phyloP scores from a whole-genome alignment of 1,140 invertebrate genomes.

The Hermetia illucens region DNA sequence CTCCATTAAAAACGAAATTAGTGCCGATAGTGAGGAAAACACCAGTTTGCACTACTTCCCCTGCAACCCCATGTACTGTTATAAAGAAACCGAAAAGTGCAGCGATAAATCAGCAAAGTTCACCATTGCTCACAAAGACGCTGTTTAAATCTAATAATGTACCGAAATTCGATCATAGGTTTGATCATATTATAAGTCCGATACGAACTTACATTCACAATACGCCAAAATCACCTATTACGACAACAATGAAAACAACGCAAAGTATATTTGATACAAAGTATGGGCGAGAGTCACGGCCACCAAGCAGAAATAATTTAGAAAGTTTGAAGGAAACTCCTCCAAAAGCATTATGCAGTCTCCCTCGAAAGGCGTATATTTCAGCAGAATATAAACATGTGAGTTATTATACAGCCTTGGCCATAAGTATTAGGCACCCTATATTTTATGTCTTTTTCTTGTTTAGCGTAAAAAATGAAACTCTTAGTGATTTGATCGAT shows the following conservation, averaged over 20 bases:
- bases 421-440: no score
- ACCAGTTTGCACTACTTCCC: slow-evolving; percentile 1
- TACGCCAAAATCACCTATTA: slow-evolving; percentile 13
- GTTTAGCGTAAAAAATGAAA: no score
- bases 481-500: no score
- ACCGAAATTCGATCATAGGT: slow-evolving; percentile 10
- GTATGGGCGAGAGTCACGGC: neutral
- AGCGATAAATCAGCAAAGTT: slow-evolving; percentile 2
- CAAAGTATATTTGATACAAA: neutral
- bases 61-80: neutral
- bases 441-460: no score
- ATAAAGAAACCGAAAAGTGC: slow-evolving; percentile 1
- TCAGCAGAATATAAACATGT: slow-evolving; percentile 24
- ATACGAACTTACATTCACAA: slow-evolving; percentile 30
- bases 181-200: slow-evolving; percentile 28
- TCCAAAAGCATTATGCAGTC: slow-evolving; percentile 4
- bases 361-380: slow-evolving; percentile 27
- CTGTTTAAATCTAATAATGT: slow-evolving; percentile 3
- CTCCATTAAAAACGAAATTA: neutral
- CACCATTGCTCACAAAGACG: slow-evolving; percentile 1
- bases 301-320: slow-evolving; percentile 8
- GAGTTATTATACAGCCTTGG: no score
- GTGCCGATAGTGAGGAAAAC: neutral
- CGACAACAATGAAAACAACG: neutral
- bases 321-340: slow-evolving; percentile 6